Evolutionary conservation across 2,113 vertebrate genomes (phyloP).

Genomic region (Fulmarus glacialis): DNA sequence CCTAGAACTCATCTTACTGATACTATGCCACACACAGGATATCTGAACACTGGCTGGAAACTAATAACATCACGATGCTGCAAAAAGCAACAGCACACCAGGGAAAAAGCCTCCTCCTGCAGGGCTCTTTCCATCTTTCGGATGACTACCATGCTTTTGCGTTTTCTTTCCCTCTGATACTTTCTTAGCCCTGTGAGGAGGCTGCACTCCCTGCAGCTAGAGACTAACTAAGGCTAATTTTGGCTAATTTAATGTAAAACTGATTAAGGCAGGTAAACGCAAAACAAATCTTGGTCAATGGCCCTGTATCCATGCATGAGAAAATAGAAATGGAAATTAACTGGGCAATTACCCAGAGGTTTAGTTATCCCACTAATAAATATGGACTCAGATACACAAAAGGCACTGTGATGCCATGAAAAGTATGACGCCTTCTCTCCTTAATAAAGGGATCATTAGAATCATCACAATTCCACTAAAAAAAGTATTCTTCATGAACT

Average conservation of each 20-base stretch:
- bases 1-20: background rate
- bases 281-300: background rate
- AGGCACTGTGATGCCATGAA: accelerated
- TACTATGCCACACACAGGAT: background rate
- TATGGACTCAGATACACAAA: background rate
- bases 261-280: background rate
- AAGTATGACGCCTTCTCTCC: background rate
- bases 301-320: background rate
- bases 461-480: background rate
- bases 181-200: background rate
- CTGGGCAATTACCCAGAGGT: background rate
- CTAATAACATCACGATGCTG: background rate
- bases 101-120: background rate
- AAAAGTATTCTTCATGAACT: background rate
- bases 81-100: background rate
- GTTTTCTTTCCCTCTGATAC: background rate
- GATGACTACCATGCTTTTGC: background rate
- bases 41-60: background rate
- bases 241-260: background rate
- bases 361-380: background rate
- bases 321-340: slow-evolving; percentile 5
- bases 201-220: background rate
- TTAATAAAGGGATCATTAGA: background rate
- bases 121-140: background rate
- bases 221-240: background rate